Conservation (phyloP, 2,113 vertebrate genomes). For the Cinclus mexicanus region DNA sequence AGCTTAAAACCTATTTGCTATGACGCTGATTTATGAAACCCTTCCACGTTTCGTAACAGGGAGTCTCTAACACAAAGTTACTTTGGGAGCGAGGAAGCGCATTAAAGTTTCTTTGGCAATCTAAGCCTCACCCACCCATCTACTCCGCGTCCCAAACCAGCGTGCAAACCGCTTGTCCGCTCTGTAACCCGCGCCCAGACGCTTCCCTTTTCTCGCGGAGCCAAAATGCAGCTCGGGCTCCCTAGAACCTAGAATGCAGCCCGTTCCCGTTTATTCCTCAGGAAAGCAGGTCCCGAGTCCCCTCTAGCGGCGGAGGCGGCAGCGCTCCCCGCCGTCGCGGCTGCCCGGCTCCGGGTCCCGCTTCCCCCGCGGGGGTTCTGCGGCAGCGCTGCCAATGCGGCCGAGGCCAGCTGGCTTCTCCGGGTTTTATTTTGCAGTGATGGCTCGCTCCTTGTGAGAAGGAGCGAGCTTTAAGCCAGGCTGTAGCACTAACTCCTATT, state of each 20-base stretch:
- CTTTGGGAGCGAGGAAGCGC: background rate
- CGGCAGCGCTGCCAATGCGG: fast-evolving
- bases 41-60: background rate
- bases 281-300: conserved; percentile 11
- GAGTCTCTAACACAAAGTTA: background rate
- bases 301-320: conserved; percentile 25
- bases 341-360: background rate
- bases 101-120: background rate
- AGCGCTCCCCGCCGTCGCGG: background rate
- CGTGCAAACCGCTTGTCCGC: background rate
- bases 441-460: fast-evolving
- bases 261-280: background rate
- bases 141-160: background rate
- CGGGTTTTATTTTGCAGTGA: background rate
- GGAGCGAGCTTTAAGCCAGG: background rate
- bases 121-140: background rate
- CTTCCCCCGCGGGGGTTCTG: background rate
- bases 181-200: background rate
- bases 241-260: no score
- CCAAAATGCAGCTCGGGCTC: background rate
- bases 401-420: background rate
- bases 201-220: background rate
- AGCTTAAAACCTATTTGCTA: background rate
- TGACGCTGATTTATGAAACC: background rate
- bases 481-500: background rate